Conservation (phyloP, 2,113 vertebrate genomes). For the Cromileptes altivelis region DNA sequence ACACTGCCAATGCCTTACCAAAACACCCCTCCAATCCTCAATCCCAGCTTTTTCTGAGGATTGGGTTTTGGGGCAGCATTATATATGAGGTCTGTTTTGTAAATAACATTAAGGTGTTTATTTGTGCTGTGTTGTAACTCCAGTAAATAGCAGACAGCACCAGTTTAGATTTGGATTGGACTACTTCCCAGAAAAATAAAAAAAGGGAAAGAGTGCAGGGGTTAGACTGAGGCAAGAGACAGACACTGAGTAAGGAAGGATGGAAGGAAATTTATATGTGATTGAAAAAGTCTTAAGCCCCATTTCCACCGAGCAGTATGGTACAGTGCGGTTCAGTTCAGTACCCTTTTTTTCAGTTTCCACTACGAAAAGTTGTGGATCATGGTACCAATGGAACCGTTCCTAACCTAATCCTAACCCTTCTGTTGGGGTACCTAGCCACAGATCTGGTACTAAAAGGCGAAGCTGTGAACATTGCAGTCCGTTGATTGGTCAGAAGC, state of each 20-base stretch:
- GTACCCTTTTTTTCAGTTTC: no score
- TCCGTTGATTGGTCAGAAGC: no score
- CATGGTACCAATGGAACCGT: no score
- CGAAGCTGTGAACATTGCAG: no score
- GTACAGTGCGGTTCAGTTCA: no score
- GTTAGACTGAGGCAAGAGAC: slow-evolving; percentile 19
- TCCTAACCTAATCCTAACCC: no score
- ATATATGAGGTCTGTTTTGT: slow-evolving; percentile 62
- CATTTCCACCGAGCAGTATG: no score
- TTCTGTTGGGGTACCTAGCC: no score
- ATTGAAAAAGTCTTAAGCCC: not conserved
- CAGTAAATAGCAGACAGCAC: slow-evolving; percentile 77
- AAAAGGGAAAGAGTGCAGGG: not conserved
- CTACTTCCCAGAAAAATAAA: slow-evolving; percentile 58
- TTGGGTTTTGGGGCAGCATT: slow-evolving; percentile 9
- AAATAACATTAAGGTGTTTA: slow-evolving; percentile 79
- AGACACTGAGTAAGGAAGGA: slow-evolving; percentile 21
- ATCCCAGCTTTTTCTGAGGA: not conserved
- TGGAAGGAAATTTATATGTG: slow-evolving; percentile 50
- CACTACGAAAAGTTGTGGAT: no score
- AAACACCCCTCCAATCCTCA: not conserved
- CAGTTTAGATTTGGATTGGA: slow-evolving; percentile 77
- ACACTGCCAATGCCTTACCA: not conserved
- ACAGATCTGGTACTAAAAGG: no score
- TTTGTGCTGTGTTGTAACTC: slow-evolving; percentile 72